phyloP scores from a whole-genome alignment of 2,113 vertebrate species.

The Fregetta grallaria region DNA sequence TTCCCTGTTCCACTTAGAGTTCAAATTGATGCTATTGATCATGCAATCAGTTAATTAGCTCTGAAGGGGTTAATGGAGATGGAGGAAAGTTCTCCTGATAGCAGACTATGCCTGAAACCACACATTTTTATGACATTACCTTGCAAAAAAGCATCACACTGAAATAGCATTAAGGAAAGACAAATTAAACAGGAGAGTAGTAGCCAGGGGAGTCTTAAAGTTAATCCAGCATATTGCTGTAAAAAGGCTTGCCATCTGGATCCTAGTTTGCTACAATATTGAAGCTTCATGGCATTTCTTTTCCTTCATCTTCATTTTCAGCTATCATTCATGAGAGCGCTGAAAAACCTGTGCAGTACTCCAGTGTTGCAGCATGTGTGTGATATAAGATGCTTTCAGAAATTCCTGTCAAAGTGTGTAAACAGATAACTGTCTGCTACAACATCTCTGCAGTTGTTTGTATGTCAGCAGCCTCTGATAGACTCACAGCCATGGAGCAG shows the following conservation, averaged over 20 bases:
- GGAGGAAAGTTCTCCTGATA: not conserved
- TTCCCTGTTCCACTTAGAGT: not conserved
- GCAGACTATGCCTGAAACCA: not conserved
- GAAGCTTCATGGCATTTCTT: conserved; percentile 36
- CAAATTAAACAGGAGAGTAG: conserved; percentile 43
- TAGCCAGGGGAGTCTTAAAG: conserved; percentile 45
- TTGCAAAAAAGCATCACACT: not conserved
- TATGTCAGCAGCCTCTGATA: not conserved
- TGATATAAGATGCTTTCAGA: conserved; percentile 1
- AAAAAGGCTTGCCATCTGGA: conserved; percentile 71
- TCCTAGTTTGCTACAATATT: conserved; percentile 36
- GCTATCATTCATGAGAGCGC: not conserved
- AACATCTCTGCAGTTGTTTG: not conserved
- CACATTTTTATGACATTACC: not conserved
- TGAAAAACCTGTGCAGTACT: not conserved
- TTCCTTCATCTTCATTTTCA: conserved; percentile 51
- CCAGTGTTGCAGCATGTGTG: not conserved
- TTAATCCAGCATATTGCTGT: conserved; percentile 54
- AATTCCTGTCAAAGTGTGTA: not conserved
- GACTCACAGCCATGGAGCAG: not conserved
- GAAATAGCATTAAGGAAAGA: conserved; percentile 27
- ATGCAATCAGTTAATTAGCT: not conserved
- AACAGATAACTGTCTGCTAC: not conserved
- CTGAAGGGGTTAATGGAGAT: not conserved
- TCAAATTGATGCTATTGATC: not conserved